Evolutionary conservation across 1,140 invertebrate species (phyloP).

Genomic region (Coelopa frigida): DNA sequence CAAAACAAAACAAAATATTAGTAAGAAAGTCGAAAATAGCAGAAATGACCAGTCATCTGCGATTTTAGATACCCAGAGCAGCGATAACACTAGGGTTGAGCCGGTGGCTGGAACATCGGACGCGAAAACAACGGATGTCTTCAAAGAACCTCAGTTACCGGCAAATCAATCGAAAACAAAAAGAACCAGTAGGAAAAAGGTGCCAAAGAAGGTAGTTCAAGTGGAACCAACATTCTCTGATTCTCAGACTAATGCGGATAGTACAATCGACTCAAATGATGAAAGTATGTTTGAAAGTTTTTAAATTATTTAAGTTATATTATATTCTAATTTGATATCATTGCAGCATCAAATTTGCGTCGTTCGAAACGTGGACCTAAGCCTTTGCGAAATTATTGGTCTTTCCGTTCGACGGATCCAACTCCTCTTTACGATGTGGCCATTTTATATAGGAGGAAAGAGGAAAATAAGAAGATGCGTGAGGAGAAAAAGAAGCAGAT

Average conservation of each 20-base stretch:
- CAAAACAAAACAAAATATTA: too few relatives aligned
- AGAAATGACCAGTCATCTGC: too few relatives aligned
- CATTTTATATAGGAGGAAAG: not conserved
- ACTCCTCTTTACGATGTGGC: not conserved
- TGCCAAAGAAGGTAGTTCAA: not conserved
- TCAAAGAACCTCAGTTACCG: constrained; percentile 21
- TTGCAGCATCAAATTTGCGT: constrained; percentile 17
- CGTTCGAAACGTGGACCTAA: constrained; percentile 29
- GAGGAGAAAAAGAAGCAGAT: not conserved
- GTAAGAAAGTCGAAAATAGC: too few relatives aligned
- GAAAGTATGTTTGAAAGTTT: not conserved
- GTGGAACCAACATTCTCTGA: not conserved
- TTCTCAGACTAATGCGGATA: not conserved
- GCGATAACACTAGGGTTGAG: not conserved
- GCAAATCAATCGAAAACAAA: constrained; percentile 15
- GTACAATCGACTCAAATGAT: not conserved
- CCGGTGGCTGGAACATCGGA: not conserved
- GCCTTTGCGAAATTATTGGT: constrained; percentile 21
- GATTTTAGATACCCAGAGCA: not conserved
- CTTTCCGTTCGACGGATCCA: constrained; percentile 1
- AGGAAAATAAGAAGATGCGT: not conserved
- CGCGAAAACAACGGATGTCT: constrained; percentile 11
- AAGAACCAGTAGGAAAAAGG: constrained; percentile 3
- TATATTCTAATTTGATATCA: not conserved
- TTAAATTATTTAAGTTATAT: too few relatives aligned